Evolutionary conservation across 2,888 invertebrate species (phyloP), one percentile per base, ranked within the genome.

Genomic region (Morinoia aosen): DNA sequence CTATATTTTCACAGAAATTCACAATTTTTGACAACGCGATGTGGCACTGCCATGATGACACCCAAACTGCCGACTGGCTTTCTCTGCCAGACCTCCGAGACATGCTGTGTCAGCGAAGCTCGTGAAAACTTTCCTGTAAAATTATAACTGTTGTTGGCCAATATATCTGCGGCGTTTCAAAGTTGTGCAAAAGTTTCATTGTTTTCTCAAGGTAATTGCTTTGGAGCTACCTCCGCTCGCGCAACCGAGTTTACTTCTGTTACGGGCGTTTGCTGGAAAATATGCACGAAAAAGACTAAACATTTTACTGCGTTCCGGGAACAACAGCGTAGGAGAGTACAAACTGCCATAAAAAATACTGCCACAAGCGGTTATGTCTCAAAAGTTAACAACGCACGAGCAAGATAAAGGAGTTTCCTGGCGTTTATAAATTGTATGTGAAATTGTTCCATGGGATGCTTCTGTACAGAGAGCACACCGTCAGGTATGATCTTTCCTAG

Each of bases 61-160:
- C 25, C 76, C 25, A 33, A 76, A 16, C 76, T 12, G 76, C 76
- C 76, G 25, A 25, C 25, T 0, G 76, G 25, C 76, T 76, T 16
- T 76, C 33, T 76, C 19, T 33, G 25, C 3, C 16, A 33, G 16
- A 61, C 61, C 76, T 76, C 76, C 3, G 33, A 33, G 76, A 25
- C 76, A 3, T 33, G 33, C 25, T 33, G 25, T 19, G 76, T 76
- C 76, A 76, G 76, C 76, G 25, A 33, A 33, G 33, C 25, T 33
- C 76, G 25, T 76, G 76, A 76, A 76, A 76, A 76, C 25, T 76
- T 76, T 33, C 25, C 33, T 76, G 25, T 8, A 76, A 76, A 76
- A 76, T 61, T 76, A 76, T 76, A 76, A 76, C 76, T 76, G 76
- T 76, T 76, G 76, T 76, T 33, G 76, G 76, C 25, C 76, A 76